Evolutionary conservation across 2,888 invertebrate genomes (phyloP).

Genomic region (Himalopsyche tibetana): DNA sequence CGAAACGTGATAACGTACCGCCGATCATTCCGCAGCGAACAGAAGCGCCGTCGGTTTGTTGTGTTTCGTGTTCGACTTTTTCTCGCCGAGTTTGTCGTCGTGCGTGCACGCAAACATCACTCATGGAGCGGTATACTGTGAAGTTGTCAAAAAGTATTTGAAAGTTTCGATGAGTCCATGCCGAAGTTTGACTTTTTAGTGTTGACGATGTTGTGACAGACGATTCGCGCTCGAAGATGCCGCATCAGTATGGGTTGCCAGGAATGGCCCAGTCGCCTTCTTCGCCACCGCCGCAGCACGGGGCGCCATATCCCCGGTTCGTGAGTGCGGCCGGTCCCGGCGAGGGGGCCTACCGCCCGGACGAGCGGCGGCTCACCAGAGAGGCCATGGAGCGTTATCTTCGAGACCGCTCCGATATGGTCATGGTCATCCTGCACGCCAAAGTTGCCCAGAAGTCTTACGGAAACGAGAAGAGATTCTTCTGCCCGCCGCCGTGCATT

Average conservation of each 20-base stretch:
- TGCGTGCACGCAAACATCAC: slow-evolving; percentile 12
- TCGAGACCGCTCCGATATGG: slow-evolving; percentile 95
- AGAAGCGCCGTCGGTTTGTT: slow-evolving; percentile 55
- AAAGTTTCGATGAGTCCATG: slow-evolving; percentile 50
- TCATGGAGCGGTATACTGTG: slow-evolving; percentile 49
- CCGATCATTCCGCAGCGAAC: slow-evolving; percentile 66
- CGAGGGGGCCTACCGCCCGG: slow-evolving; percentile 81
- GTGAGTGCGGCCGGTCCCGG: slow-evolving; percentile 78
- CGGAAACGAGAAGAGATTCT: slow-evolving; percentile 99
- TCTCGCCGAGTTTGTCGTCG: slow-evolving; percentile 41
- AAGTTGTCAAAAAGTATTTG: slow-evolving; percentile 54
- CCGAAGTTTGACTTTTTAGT: slow-evolving; percentile 54
- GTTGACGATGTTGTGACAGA: slow-evolving; percentile 59
- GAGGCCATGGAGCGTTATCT: slow-evolving; percentile 98
- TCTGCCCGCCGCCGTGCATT: slow-evolving; percentile 99
- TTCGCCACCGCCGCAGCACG: slow-evolving; percentile 81
- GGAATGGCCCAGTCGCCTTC: slow-evolving; percentile 90
- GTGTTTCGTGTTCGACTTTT: slow-evolving; percentile 48
- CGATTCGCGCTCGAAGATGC: slow-evolving; percentile 74
- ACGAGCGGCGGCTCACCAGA: slow-evolving; percentile 89
- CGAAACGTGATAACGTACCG: slow-evolving; percentile 66
- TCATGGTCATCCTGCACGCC: slow-evolving; percentile 97
- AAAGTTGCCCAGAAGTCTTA: slow-evolving; percentile 99
- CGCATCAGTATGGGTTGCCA: slow-evolving; percentile 88
- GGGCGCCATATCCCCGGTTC: slow-evolving; percentile 81